Evolutionary conservation across 2,113 vertebrate species (phyloP).

Genomic region (Triplophysa rosa): DNA sequence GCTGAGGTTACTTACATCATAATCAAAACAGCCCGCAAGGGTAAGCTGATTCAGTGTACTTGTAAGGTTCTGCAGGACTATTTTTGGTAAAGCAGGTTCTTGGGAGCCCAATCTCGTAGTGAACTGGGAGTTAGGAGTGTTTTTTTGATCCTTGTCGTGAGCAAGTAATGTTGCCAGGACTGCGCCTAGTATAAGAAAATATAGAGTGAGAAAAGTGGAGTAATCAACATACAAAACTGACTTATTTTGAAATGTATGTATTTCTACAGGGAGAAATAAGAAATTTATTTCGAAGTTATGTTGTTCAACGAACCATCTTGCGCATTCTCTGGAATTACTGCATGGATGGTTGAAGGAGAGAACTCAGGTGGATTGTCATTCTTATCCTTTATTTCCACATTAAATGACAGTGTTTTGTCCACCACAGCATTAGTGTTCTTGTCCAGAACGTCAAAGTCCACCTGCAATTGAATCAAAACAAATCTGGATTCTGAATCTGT

Average conservation of each 20-base stretch:
- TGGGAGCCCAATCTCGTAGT: conserved; percentile 67
- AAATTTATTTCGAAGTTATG: neutral
- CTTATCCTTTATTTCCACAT: conserved; percentile 73
- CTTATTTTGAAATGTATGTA: too few relatives aligned
- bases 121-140: conserved; percentile 73
- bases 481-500: neutral
- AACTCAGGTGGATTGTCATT: conserved; percentile 81
- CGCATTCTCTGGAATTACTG: conserved; percentile 61
- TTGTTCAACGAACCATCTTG: conserved; percentile 57
- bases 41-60: conserved; percentile 50
- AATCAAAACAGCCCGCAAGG: conserved; percentile 75
- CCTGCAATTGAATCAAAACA: conserved; percentile 59
- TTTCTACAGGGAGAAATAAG: too few relatives aligned
- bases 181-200: conserved; percentile 45
- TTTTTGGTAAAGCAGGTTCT: conserved; percentile 57
- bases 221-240: too few relatives aligned
- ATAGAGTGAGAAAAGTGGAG: neutral
- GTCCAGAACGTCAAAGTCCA: conserved; percentile 71
- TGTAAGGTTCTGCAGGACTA: conserved; percentile 40
- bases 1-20: conserved; percentile 66
- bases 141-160: conserved; percentile 49
- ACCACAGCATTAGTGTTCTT: accelerated
- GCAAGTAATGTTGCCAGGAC: conserved; percentile 45
- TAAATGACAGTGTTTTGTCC: conserved; percentile 76
- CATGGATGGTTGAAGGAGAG: neutral